Evolutionary conservation across 2,113 vertebrate genomes (phyloP).

Genomic region (Bagarius yarrelli): DNA sequence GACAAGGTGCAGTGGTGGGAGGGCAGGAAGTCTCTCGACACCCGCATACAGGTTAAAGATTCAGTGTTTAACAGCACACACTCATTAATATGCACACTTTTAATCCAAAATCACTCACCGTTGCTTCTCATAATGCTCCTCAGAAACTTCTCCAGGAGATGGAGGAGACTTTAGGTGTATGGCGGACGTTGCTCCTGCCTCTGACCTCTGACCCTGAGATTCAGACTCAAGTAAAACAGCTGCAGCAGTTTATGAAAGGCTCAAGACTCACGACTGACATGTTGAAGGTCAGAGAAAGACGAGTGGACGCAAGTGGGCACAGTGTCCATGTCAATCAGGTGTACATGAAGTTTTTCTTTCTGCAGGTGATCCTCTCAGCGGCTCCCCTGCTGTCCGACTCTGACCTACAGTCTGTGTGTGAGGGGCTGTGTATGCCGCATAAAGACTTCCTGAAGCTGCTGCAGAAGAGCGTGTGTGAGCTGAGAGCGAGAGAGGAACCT

Average conservation of each 20-base stretch:
- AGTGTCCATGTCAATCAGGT: not conserved
- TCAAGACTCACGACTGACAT: constrained; percentile 64
- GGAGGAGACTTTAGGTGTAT: constrained; percentile 80
- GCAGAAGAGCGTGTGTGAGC: constrained; percentile 59
- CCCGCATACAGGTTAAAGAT: constrained; percentile 76
- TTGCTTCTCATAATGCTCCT: not conserved
- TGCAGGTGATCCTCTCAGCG: constrained; percentile 71
- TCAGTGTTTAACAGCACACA: not conserved
- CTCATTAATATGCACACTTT: not conserved
- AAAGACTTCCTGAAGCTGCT: constrained; percentile 67
- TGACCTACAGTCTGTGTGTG: constrained; percentile 69
- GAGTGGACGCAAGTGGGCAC: not conserved
- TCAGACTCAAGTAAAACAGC: constrained; percentile 55
- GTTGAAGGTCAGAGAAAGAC: constrained; percentile 70
- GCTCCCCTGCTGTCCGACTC: constrained; percentile 66
- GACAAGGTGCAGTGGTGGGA: constrained; percentile 88
- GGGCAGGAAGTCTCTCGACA: constrained; percentile 76
- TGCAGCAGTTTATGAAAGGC: constrained; percentile 68
- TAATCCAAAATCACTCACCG: too few species aligned
- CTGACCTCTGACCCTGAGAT: constrained; percentile 58
- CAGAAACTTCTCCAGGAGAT: constrained; percentile 78
- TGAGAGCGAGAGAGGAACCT: constrained; percentile 38
- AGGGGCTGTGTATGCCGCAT: constrained; percentile 67
- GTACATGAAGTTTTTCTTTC: constrained; percentile 2
- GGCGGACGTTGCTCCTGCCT: constrained; percentile 77